Percentiles rank a stretch among this genome's conserved stretches.
Conservation (phyloP, 2,113 vertebrate species). For the Platanista minor region DNA sequence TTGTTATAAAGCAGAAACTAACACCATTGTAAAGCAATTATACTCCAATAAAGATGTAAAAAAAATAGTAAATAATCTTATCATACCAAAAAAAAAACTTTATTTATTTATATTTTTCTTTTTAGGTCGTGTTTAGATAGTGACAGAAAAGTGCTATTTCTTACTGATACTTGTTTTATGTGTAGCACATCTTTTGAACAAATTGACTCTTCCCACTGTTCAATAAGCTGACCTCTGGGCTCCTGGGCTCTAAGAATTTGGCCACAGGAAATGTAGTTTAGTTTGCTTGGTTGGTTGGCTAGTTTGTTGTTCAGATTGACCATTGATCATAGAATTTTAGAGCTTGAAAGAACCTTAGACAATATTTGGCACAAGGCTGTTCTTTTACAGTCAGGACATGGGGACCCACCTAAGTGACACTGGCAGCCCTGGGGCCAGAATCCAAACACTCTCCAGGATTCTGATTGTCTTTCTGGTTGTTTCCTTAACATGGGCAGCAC, state of each 20-base stretch:
- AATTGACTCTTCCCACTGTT: neutral
- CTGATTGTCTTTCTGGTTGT: neutral
- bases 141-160: neutral
- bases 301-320: neutral
- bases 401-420: neutral
- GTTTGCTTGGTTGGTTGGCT: neutral
- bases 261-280: neutral
- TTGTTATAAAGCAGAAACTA: too few species aligned
- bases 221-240: neutral
- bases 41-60: too few species aligned
- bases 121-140: neutral
- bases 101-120: constrained; percentile 28
- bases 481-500: neutral
- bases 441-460: neutral
- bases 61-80: too few species aligned
- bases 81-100: too few species aligned
- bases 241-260: neutral
- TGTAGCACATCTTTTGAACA: neutral
- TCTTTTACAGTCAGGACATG: neutral
- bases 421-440: neutral
- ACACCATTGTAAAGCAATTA: too few species aligned
- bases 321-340: neutral
- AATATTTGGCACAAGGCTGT: neutral
- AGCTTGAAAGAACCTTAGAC: neutral
- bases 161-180: neutral